Evolutionary conservation across 1,140 invertebrate genomes (phyloP).

Genomic region (Drosophila melanogaster): Release_6_plus_ISO1_MT NT_037436.4:18965001-18965500

Average conservation of each 20-base stretch:
- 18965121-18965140: conserved; percentile 37
- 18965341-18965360: conserved; percentile 29
- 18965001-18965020: conserved; percentile 44
- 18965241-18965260: conserved; percentile 59
- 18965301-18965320: conserved; percentile 8
- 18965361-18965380: too few relatives aligned
- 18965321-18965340: neutral
- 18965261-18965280: conserved; percentile 47
- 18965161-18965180: conserved; percentile 33
- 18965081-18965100: conserved; percentile 8
- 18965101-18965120: conserved; percentile 27
- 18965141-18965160: conserved; percentile 24
- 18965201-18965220: conserved; percentile 19
- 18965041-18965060: conserved; percentile 24
- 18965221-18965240: conserved; percentile 25
- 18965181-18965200: conserved; percentile 64
- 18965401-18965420: neutral
- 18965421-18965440: neutral
- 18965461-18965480: conserved; percentile 1
- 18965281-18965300: conserved; percentile 52
- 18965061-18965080: conserved; percentile 31
- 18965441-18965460: conserved; percentile 11
- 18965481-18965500: neutral
- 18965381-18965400: too few relatives aligned
- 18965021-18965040: conserved; percentile 41